Evolutionary conservation across 2,113 vertebrate species (phyloP), one percentile per base, ranked within the genome.

Genomic region (Tetraodon nigroviridis): DNA sequence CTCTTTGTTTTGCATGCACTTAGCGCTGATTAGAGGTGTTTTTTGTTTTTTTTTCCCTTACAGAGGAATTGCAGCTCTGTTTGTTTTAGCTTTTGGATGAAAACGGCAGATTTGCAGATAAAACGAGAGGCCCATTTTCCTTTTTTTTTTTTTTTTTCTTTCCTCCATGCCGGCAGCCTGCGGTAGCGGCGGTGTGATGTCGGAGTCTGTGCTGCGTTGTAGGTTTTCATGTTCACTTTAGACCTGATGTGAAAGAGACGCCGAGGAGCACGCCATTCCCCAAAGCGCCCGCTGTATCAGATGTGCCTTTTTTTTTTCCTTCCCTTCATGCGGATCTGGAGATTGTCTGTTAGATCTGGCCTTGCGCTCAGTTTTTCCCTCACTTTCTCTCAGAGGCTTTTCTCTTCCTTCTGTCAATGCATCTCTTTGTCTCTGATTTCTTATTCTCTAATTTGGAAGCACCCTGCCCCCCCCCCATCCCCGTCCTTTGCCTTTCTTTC

Each of bases 141-240:
- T 68, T 75, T 24, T 24, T 24, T 27, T 27, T 27, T 27, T 27
- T 27, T 27, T 27, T 27, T 5, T 27, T 5, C 24, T 27, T 5
- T 6, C 24, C 78, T 73, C 58, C 67, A 47, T 47, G 17, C 75
- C 78, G 53, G 63, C 76, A 79, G 83, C 77, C 78, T 50, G 63
- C 73, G 77, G 83, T 61, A 67, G 76, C 65, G 16, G 69, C 68
- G 49, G 69, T 51, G 75, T 74, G 73, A 77, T 78, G 77, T 73
- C 79, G 71, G 32, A 37, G 8, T 27, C 24, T 63, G 61, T 63
- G 71, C 61, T n/a, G 69, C 46, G 13, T 64, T 80, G 76, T 75
- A 51, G 67, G 71, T 81, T 84, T 85, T 85, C 67, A 81, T 84
- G 76, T 84, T 76, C 57, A 53, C 78, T 80, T 81, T 82, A 69